phyloP scores from a whole-genome alignment of 2,113 vertebrate genomes.

The Zeus faber region DNA sequence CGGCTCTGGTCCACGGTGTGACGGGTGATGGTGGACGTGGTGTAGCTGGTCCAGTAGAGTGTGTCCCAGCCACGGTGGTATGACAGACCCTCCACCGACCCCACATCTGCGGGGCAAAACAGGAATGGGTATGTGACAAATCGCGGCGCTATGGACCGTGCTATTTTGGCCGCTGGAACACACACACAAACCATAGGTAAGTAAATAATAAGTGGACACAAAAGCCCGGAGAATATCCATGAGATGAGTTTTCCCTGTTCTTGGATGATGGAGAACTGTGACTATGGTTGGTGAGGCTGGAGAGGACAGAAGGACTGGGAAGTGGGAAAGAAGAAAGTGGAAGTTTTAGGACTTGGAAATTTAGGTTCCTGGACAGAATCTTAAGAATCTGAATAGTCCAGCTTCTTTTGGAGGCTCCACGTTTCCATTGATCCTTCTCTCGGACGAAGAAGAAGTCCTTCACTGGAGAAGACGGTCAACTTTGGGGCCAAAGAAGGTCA shows the following conservation, averaged over 20 bases:
- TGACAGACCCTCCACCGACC: constrained; percentile 94
- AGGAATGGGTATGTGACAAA: background rate
- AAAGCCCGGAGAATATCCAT: constrained; percentile 1
- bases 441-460: constrained; percentile 35
- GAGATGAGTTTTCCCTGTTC: background rate
- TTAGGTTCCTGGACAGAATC: too few species aligned
- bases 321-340: too few species aligned
- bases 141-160: background rate
- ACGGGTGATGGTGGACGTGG: constrained; percentile 93
- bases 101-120: constrained; percentile 79
- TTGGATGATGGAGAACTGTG: constrained; percentile 2
- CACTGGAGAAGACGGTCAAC: constrained; percentile 37
- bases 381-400: background rate
- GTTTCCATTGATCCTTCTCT: constrained; percentile 1
- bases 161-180: background rate
- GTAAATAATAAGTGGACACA: background rate
- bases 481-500: constrained; percentile 21
- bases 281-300: too few species aligned
- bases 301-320: too few species aligned
- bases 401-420: constrained; percentile 34
- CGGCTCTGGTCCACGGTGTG: constrained; percentile 93
- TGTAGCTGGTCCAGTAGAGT: constrained; percentile 97
- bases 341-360: too few species aligned
- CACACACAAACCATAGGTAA: background rate
- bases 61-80: constrained; percentile 96